Conservation (phyloP, 2,888 invertebrate genomes). For the Rhyacophila evoluta region DNA sequence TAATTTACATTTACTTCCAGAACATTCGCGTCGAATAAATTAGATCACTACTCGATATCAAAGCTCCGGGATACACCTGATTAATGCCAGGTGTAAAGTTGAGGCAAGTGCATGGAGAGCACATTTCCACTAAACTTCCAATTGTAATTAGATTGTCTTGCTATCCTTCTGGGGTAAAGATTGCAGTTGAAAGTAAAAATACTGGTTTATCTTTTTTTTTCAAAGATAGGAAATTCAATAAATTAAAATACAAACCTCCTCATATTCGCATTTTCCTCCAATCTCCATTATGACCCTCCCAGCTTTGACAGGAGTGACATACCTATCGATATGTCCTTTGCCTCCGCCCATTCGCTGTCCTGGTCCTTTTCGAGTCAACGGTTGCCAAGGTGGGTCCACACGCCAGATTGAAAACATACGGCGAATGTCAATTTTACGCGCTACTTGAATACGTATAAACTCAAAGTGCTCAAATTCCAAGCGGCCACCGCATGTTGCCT, state of each 20-base stretch:
- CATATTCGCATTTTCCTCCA: constrained; percentile 89
- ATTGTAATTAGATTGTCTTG: too few species aligned
- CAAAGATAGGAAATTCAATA: too few species aligned
- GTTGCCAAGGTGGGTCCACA: constrained; percentile 95
- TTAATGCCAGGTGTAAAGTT: too few species aligned
- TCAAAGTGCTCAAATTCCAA: constrained; percentile 87
- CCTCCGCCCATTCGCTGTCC: constrained; percentile 97
- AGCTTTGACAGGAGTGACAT: constrained; percentile 91
- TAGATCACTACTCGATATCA: too few species aligned
- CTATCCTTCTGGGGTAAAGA: too few species aligned
- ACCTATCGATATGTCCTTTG: constrained; percentile 95
- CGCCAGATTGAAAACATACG: constrained; percentile 96
- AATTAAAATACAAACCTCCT: constrained; percentile 70
- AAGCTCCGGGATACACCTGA: too few species aligned
- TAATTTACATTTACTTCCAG: too few species aligned
- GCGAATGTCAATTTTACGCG: constrained; percentile 81
- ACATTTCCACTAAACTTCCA: too few species aligned
- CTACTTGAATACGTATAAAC: constrained; percentile 84
- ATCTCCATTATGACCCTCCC: constrained; percentile 94
- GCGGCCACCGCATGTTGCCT: constrained; percentile 89
- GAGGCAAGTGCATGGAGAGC: too few species aligned
- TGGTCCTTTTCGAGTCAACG: constrained; percentile 89
- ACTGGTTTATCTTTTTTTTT: too few species aligned
- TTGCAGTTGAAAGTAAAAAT: too few species aligned
- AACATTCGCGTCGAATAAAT: too few species aligned